Evolutionary conservation across 2,113 vertebrate species (phyloP).

Genomic region (Eulemur rufifrons): DNA sequence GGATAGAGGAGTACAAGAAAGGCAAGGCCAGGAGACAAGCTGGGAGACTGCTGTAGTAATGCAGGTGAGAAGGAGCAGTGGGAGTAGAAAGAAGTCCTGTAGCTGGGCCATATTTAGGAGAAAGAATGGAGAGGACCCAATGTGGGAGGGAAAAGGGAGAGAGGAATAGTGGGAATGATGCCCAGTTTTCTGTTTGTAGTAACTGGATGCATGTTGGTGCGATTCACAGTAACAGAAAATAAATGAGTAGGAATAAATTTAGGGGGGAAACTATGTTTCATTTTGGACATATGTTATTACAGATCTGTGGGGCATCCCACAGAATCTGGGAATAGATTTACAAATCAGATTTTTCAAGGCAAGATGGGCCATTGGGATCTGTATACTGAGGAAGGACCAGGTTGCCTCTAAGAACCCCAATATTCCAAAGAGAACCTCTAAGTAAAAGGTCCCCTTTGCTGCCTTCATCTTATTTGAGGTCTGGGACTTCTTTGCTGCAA

Average conservation of each 20-base stretch:
- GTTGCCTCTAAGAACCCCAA: neutral
- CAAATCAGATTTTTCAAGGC: neutral
- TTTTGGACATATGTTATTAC: neutral
- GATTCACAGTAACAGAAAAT: neutral
- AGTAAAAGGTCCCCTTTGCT: neutral
- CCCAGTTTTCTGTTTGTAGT: neutral
- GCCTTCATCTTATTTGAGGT: neutral
- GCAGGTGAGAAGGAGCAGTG: neutral
- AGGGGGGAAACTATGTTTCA: neutral
- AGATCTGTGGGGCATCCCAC: neutral
- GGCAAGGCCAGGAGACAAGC: neutral
- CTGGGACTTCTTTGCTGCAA: neutral
- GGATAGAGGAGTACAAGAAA: too few relatives aligned
- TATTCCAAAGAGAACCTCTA: neutral
- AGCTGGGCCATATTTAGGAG: neutral
- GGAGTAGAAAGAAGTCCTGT: neutral
- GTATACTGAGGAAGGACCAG: neutral
- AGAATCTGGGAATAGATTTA: neutral
- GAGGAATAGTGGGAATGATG: neutral
- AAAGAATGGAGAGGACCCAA: neutral
- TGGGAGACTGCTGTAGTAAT: neutral
- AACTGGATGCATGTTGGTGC: neutral
- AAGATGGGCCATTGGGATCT: neutral
- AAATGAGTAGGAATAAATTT: neutral
- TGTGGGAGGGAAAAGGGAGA: neutral